Conservation (phyloP, 2,888 invertebrate genomes). For the Trachelus troglodyta region DNA sequence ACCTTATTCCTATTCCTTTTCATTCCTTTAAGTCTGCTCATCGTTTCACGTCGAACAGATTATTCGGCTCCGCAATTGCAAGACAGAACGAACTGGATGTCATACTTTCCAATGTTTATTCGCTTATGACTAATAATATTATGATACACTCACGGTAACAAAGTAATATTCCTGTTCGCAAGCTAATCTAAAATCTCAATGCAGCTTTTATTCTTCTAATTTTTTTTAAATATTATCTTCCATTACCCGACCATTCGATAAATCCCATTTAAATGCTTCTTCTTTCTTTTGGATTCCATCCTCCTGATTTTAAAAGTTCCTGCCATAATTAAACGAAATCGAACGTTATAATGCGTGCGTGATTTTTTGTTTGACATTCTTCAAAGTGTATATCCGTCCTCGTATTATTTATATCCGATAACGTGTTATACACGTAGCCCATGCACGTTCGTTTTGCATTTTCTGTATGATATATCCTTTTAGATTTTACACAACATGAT, state of each 20-base stretch:
- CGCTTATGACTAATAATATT: slow-evolving; percentile 18
- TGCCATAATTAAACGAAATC: background rate
- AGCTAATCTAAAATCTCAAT: slow-evolving; percentile 44
- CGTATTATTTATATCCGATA: background rate
- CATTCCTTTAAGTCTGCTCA: background rate
- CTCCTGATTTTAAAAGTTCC: background rate
- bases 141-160: slow-evolving; percentile 29
- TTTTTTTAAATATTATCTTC: slow-evolving; percentile 25
- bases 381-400: background rate
- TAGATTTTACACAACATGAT: slow-evolving; percentile 1
- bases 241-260: background rate
- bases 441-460: background rate
- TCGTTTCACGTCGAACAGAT: background rate
- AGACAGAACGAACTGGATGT: background rate
- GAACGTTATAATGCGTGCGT: background rate
- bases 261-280: slow-evolving; percentile 38
- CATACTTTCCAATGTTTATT: slow-evolving; percentile 12
- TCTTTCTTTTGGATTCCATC: slow-evolving; percentile 2
- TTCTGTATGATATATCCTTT: slow-evolving; percentile 3
- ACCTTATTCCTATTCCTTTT: background rate
- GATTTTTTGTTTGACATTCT: background rate
- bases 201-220: slow-evolving; percentile 25
- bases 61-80: background rate
- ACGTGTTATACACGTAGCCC: background rate
- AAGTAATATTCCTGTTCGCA: slow-evolving; percentile 34